phyloP scores from a whole-genome alignment of 2,797 vertebrate genomes.

The Parotocinclus haroldoi region DNA sequence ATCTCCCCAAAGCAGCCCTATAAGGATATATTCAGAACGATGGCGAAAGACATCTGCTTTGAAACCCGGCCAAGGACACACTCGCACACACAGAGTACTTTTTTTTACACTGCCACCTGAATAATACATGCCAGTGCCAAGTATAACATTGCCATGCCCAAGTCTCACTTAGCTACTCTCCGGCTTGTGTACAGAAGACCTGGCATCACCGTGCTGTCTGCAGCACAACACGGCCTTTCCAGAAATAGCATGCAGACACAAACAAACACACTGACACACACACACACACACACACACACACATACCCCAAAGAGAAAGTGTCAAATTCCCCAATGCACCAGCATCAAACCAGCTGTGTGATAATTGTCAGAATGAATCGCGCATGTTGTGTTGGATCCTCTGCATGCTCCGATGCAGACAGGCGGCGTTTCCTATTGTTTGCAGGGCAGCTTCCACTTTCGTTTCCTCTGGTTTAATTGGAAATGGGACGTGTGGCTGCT shows the following conservation, averaged over 20 bases:
- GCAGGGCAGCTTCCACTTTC: conserved; percentile 18
- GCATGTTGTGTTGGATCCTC: conserved; percentile 46
- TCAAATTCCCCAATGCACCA: conserved; percentile 61
- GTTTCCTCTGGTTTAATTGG: conserved; percentile 19
- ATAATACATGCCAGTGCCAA: conserved; percentile 26
- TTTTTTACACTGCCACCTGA: conserved; percentile 37
- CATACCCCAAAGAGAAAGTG: conserved; percentile 47
- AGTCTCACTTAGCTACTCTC: conserved; percentile 25
- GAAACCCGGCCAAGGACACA: conserved; percentile 46
- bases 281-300: conserved; percentile 15
- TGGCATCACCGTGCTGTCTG: conserved; percentile 34
- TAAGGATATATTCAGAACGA: conserved; percentile 15
- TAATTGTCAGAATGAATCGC: conserved; percentile 60
- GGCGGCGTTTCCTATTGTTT: conserved; percentile 11
- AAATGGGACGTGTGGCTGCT: no score
- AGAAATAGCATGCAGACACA: conserved; percentile 50
- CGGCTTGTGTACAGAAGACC: conserved; percentile 22
- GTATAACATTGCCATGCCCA: conserved; percentile 28
- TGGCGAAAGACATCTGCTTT: conserved; percentile 51
- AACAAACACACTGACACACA: conserved; percentile 5
- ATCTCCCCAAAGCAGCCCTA: conserved; percentile 32
- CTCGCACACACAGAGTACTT: conserved; percentile 19
- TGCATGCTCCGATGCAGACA: conserved; percentile 24
- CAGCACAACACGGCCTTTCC: conserved; percentile 27
- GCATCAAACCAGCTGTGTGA: conserved; percentile 44